Evolutionary conservation across 2,888 invertebrate genomes (phyloP).

Genomic region (Acanthosepion pharaonis): DNA sequence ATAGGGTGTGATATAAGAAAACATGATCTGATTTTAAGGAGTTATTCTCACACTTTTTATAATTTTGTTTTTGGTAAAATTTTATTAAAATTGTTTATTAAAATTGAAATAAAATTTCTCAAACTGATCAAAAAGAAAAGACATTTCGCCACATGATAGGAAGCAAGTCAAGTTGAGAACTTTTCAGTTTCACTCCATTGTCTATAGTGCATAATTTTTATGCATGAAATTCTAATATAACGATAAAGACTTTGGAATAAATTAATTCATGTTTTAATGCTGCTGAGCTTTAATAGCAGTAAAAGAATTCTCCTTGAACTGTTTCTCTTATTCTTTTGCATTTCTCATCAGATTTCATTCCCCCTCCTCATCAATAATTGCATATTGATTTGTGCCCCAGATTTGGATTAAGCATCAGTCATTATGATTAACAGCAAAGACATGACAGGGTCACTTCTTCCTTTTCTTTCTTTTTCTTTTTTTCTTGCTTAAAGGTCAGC

Average conservation of each 20-base stretch:
- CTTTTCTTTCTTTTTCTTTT: no score
- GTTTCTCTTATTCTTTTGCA: neutral
- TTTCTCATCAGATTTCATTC: neutral
- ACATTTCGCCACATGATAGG: no score
- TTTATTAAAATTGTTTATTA: no score
- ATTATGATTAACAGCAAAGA: neutral
- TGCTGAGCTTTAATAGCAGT: neutral
- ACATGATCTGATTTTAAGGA: no score
- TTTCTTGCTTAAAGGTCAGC: neutral
- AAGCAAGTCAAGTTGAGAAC: no score
- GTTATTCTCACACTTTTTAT: no score
- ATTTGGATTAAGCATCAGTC: neutral
- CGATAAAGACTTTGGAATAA: neutral
- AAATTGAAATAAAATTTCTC: no score
- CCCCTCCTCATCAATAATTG: neutral
- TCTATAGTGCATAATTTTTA: no score
- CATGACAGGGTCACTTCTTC: constrained; percentile 6
- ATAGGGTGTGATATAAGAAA: no score
- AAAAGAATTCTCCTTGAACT: neutral
- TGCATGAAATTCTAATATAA: neutral
- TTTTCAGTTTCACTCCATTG: no score
- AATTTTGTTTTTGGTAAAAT: no score
- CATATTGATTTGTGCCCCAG: neutral
- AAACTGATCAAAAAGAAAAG: no score
- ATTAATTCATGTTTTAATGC: neutral